Percentiles rank a stretch among this genome's conserved stretches.
Evolutionary conservation across 2,113 vertebrate genomes (phyloP).

Genomic region (Zosterops hypoxanthus): DNA sequence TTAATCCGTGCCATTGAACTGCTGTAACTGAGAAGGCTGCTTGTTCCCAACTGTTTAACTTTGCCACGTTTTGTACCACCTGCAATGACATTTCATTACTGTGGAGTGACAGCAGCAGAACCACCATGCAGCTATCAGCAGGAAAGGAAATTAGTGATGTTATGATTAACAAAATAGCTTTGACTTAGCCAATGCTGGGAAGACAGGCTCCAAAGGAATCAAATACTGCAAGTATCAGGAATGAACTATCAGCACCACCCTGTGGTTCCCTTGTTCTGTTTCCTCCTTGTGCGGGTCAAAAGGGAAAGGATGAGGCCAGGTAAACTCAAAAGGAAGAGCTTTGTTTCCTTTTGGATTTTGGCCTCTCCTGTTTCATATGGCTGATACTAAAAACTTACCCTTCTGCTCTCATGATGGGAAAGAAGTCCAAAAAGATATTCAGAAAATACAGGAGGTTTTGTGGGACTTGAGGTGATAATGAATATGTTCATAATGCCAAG

Average conservation of each 20-base stretch:
- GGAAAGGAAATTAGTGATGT: slow-evolving; percentile 57
- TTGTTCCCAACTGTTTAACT: slow-evolving; percentile 51
- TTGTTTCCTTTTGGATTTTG: background rate
- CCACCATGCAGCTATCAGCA: slow-evolving; percentile 34
- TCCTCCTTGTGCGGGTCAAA: background rate
- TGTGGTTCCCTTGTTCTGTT: background rate
- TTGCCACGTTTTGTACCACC: slow-evolving; percentile 47
- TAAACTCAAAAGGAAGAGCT: background rate
- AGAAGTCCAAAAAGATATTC: background rate
- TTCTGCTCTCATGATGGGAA: background rate
- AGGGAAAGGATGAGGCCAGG: background rate
- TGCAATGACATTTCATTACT: slow-evolving; percentile 64
- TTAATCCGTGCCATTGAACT: background rate
- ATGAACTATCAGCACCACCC: slow-evolving; percentile 11
- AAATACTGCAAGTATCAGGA: background rate
- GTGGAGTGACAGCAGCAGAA: slow-evolving; percentile 42
- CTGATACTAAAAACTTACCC: background rate
- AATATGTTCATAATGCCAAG: background rate
- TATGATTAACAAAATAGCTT: slow-evolving; percentile 55
- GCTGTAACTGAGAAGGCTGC: background rate
- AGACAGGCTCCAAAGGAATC: background rate
- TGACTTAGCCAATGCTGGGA: background rate
- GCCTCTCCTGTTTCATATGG: background rate
- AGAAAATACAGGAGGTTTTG: background rate
- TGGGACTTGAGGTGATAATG: background rate